Evolutionary conservation across 2,888 invertebrate species (phyloP), one percentile per base, ranked within the genome.

Genomic region (Phyto melanocephala): DNA sequence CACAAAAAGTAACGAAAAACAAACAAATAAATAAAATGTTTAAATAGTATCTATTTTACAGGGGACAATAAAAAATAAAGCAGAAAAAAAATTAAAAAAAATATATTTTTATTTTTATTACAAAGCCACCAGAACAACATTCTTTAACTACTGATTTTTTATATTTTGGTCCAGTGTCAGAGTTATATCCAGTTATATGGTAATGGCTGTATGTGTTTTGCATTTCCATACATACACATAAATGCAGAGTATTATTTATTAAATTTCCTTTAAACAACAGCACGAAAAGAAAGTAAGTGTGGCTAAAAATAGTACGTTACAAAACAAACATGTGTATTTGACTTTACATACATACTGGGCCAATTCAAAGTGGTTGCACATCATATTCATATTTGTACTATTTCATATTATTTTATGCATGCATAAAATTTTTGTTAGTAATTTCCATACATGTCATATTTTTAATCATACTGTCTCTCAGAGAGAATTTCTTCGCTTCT

Each of bases 221-320:
- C 47, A 20, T 4, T 22, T n/a, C n/a, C n/a, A 28, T 5, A 6
- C 28, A 28, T 28, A 6, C 28, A 28, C 28, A 28, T 6, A 28
- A 28, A 28, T 6, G 3, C 3, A 28, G 4, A 37, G 60, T 11
- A 22, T 68, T 72, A 63, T 81, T 74, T 74, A 78, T 74, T 81
- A 78, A 78, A 78, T 78, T 81, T 81, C 77, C 81, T 47, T 70
- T 78, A 68, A 63, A 62, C 63, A 78, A 68, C 45, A 56, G 42
- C 52, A 63, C 65, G 65, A 45, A 20, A 60, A 70, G 75, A 70
- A 76, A 60, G 35, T 68, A 20, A 72, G 67, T 70, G 58, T 70
- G 58, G 52, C 47, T 42, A 50, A 24, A 42, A 24, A 54, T 17
- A 70, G 11, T 65, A 45, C 1, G 15, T 68, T 56, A 33, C 1